Base-by-base conservation (phyloP, 2,888 invertebrate species). In the Aporophyla nigra region DNA sequence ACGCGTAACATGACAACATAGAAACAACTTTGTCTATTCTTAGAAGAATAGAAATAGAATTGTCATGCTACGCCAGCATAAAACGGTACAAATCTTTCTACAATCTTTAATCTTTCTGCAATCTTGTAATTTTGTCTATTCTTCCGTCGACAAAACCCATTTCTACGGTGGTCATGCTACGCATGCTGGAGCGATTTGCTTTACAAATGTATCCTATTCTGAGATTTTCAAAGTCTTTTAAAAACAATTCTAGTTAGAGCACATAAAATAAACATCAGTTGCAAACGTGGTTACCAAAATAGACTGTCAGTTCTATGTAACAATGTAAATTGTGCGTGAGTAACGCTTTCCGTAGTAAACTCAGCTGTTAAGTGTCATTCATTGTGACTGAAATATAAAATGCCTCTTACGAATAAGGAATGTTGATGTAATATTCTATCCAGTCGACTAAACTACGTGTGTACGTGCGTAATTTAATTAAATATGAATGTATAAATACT, bases 311-410 rank as follows among this genome's bases (percentile, higher is more conserved):
- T 76, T 67, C 73, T 70, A 74, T 71, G 79, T 71, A 78, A 85
- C 76, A 78, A 86, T 78, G 78, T 83, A 88, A 83, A 84, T 80
- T 80, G 84, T 86, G 82, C 75, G 85, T 85, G 74, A 84, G 84
- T 79, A 79, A 87, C 73, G 67, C 74, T 74, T 77, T 85, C 78
- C 76, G 85, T 89, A 89, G 89, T 90, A 89, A 89, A 89, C 77
- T 90, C 91, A 89, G 90, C 89, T 90, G 90, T 87, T 86, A 78
- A 79, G 76, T 86, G 86, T 85, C 82, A 86, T 84, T 85, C 82
- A 86, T 84, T 86, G 84, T 80, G 80, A 85, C 79, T 73, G 76
- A 81, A 85, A 84, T 86, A 78, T 89, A 81, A 82, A 82, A 76
- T 78, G 81, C 76, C 75, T 83, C 82, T 87, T 86, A 82, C 83